Evolutionary conservation across 64 coral and sea anemone genomes (phyloP).

Genomic region (Acropora tenuis): DNA sequence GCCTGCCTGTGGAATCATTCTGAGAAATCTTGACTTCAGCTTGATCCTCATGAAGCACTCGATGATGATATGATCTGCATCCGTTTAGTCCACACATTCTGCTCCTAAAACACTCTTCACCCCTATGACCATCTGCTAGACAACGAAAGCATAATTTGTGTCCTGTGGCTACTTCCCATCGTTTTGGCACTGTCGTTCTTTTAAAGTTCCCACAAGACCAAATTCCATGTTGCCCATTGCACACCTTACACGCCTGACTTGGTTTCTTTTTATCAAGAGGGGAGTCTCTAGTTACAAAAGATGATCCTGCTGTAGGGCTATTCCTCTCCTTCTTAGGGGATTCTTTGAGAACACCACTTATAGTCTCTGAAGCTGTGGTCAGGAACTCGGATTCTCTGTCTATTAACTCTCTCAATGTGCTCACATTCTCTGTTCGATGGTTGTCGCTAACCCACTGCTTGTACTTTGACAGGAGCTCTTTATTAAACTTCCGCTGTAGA

Average conservation of each 20-base stretch:
- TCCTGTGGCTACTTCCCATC: slow-evolving; percentile 50
- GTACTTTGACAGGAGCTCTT: too few relatives aligned
- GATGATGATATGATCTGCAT: not conserved
- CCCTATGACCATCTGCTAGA: slow-evolving; percentile 3
- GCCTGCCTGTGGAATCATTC: not conserved
- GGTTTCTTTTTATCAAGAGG: not conserved
- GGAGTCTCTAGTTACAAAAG: too few relatives aligned
- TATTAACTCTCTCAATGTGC: too few relatives aligned
- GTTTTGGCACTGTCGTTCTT: not conserved
- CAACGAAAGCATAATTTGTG: slow-evolving; percentile 41
- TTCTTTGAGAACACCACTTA: slow-evolving; percentile 8
- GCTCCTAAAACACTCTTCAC: too few relatives aligned
- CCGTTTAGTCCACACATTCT: too few relatives aligned
- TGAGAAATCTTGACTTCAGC: not conserved
- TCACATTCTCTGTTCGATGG: too few relatives aligned
- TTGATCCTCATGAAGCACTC: slow-evolving; percentile 19
- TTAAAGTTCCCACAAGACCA: not conserved
- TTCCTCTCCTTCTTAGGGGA: not conserved
- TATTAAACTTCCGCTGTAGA: not conserved
- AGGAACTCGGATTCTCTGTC: slow-evolving; percentile 55
- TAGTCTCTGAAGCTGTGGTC: slow-evolving; percentile 56
- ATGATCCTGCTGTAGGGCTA: not conserved
- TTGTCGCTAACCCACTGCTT: too few relatives aligned
- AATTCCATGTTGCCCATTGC: slow-evolving; percentile 4
- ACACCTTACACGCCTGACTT: slow-evolving; percentile 28